phyloP scores from a whole-genome alignment of 2,888 invertebrate species.

The Eupithecia vulgata region DNA sequence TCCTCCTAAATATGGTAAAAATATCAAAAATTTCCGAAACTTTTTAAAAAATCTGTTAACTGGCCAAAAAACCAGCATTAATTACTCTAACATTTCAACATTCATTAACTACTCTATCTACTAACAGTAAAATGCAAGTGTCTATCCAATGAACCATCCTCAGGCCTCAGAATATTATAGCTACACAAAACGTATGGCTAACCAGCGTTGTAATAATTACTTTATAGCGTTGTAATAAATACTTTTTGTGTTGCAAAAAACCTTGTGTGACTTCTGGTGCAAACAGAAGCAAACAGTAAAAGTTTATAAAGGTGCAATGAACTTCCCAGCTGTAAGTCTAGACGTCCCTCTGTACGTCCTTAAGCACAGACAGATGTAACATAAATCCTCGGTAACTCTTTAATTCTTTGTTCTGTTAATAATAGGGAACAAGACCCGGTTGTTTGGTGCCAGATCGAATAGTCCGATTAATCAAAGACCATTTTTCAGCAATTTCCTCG shows the following conservation, averaged over 20 bases:
- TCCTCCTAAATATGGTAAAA: no score
- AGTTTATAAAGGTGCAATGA: slow-evolving; percentile 8
- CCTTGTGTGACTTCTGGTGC: background rate
- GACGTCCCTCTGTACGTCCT: slow-evolving; percentile 22
- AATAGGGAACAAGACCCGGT: slow-evolving; percentile 4
- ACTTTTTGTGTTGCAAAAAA: no score
- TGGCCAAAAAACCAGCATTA: background rate
- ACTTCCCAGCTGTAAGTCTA: slow-evolving; percentile 18
- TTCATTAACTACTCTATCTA: background rate
- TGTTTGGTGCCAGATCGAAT: background rate
- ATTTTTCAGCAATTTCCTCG: background rate
- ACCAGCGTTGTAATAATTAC: no score
- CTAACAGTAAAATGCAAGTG: background rate
- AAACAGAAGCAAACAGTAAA: background rate
- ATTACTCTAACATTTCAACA: background rate
- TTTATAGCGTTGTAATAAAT: no score
- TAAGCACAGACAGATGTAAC: slow-evolving; percentile 20
- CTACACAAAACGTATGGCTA: no score
- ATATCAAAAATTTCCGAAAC: background rate
- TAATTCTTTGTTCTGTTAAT: slow-evolving; percentile 15
- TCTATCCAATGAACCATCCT: background rate
- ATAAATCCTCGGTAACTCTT: slow-evolving; percentile 9
- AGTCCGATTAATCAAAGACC: background rate
- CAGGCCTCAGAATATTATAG: background rate
- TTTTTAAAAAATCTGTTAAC: background rate